phyloP scores from a whole-genome alignment of 2,113 vertebrate species.

The Channa argus region DNA sequence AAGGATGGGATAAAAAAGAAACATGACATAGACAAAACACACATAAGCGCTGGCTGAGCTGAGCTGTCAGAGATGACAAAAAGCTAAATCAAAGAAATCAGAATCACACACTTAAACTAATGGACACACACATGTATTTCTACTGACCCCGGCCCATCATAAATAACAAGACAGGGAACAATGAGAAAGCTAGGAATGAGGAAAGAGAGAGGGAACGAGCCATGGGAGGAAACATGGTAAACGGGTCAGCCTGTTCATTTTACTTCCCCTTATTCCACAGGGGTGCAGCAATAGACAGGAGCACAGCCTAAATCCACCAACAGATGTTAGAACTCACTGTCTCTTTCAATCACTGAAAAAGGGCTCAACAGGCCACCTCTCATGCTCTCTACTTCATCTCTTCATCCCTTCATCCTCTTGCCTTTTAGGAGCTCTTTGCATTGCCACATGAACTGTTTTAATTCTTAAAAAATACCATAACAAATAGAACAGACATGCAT shows the following conservation, averaged over 20 bases:
- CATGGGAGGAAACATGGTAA: slow-evolving; percentile 47
- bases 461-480: slow-evolving; percentile 6
- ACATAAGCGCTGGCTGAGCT: neutral
- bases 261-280: slow-evolving; percentile 64
- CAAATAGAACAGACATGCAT: slow-evolving; percentile 4
- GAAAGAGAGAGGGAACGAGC: slow-evolving; percentile 19
- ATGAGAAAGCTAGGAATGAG: slow-evolving; percentile 1
- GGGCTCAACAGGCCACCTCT: slow-evolving; percentile 59
- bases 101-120: no score
- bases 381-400: slow-evolving; percentile 30
- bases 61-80: neutral
- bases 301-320: slow-evolving; percentile 74
- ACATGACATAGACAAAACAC: neutral
- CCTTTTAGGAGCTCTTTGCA: slow-evolving; percentile 21
- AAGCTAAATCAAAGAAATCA: neutral
- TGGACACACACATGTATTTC: neutral
- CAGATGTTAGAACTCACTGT: slow-evolving; percentile 75
- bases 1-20: neutral
- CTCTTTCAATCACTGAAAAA: slow-evolving; percentile 70
- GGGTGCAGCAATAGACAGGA: slow-evolving; percentile 63
- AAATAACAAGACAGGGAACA: neutral
- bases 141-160: slow-evolving; percentile 22
- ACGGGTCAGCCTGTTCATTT: slow-evolving; percentile 76
- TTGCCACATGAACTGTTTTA: slow-evolving; percentile 9
- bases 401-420: slow-evolving; percentile 41